Percentiles rank a stretch among this genome's conserved stretches.
Conservation (phyloP, 2,888 invertebrate genomes). For the Tribolium freemani region DNA sequence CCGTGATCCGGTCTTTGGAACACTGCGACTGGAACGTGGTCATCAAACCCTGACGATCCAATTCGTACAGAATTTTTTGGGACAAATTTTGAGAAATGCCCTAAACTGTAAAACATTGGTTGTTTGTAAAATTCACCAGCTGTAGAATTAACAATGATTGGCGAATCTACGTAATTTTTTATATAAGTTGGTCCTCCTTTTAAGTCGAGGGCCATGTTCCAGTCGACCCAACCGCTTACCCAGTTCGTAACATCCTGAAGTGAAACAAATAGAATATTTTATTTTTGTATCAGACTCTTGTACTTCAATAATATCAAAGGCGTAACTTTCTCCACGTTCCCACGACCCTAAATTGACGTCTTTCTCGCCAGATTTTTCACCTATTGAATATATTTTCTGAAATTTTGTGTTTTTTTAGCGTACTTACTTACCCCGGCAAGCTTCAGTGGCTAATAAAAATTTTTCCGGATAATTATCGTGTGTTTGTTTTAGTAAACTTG, state of each 20-base stretch:
- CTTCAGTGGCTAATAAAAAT: slow-evolving; percentile 76
- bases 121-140: slow-evolving; percentile 87
- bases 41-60: slow-evolving; percentile 47
- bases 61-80: slow-evolving; percentile 73
- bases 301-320: slow-evolving; percentile 75
- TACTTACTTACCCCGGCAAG: slow-evolving; percentile 69
- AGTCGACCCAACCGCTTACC: slow-evolving; percentile 89
- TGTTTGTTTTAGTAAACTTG: slow-evolving; percentile 73
- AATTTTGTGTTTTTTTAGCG: background rate
- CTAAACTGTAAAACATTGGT: slow-evolving; percentile 88
- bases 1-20: slow-evolving; percentile 71
- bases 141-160: slow-evolving; percentile 77
- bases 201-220: slow-evolving; percentile 86
- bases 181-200: slow-evolving; percentile 88
- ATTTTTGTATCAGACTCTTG: background rate
- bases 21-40: slow-evolving; percentile 67
- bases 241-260: slow-evolving; percentile 79
- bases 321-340: slow-evolving; percentile 70
- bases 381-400: slow-evolving; percentile 53
- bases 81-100: slow-evolving; percentile 81
- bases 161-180: slow-evolving; percentile 83
- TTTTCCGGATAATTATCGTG: slow-evolving; percentile 58
- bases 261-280: slow-evolving; percentile 17
- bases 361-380: slow-evolving; percentile 60
- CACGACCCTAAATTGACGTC: slow-evolving; percentile 74